phyloP scores from a whole-genome alignment of 2,113 vertebrate genomes.

The Ancistrus triradiatus region DNA sequence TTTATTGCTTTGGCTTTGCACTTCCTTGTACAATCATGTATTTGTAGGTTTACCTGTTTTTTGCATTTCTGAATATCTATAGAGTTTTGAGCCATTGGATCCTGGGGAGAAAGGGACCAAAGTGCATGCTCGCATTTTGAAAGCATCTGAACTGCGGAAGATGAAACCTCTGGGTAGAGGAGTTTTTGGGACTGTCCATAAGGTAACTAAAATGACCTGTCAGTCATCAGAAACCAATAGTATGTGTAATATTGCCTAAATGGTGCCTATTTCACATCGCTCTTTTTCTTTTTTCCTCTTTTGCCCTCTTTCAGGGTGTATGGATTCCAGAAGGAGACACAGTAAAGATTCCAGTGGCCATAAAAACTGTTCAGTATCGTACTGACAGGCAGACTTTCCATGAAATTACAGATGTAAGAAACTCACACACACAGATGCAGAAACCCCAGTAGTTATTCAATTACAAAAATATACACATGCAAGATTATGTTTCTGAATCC shows the following conservation, averaged over 20 bases:
- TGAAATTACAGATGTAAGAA: conserved; percentile 79
- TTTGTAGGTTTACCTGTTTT: too few relatives aligned
- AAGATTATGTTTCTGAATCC: too few relatives aligned
- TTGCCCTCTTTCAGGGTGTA: conserved; percentile 76
- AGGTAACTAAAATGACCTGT: conserved; percentile 62
- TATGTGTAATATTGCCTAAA: too few relatives aligned
- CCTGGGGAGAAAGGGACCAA: conserved; percentile 82
- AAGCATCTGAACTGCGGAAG: conserved; percentile 80
- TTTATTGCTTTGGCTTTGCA: too few relatives aligned
- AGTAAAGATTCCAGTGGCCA: conserved; percentile 90
- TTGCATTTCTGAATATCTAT: conserved; percentile 2
- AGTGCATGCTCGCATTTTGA: conserved; percentile 79
- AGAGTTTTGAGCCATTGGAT: conserved; percentile 87
- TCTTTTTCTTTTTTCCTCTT: background rate
- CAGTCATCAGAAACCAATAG: background rate
- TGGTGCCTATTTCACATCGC: background rate
- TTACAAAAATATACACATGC: background rate
- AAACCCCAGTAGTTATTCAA: background rate
- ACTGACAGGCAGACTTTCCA: conserved; percentile 79
- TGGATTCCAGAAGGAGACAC: conserved; percentile 92
- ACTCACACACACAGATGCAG: background rate
- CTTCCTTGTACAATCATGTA: too few relatives aligned
- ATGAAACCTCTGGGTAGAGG: conserved; percentile 84
- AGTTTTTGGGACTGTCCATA: conserved; percentile 86
- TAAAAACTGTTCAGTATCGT: conserved; percentile 84